Evolutionary conservation across 2,113 vertebrate genomes (phyloP).

Genomic region (Rhinogobius similis): DNA sequence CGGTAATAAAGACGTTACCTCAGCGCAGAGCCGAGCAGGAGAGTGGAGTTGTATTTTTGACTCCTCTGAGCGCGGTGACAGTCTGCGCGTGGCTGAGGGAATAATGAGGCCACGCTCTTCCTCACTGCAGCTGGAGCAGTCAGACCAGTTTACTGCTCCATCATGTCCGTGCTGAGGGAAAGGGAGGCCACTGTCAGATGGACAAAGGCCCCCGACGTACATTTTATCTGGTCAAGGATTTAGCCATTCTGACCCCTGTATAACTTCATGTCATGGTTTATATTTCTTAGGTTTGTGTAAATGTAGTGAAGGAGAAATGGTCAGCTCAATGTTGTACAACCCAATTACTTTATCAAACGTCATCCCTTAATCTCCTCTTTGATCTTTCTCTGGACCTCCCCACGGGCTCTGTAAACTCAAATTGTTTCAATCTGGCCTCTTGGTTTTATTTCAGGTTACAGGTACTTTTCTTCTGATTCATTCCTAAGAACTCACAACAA

Average conservation of each 20-base stretch:
- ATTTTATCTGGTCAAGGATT: conserved; percentile 31
- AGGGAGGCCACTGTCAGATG: conserved; percentile 37
- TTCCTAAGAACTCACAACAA: too few species aligned
- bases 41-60: conserved; percentile 70
- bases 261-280: conserved; percentile 36
- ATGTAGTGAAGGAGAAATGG: conserved; percentile 20
- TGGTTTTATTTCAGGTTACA: too few species aligned
- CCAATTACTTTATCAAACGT: background rate
- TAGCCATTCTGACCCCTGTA: conserved; percentile 37
- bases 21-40: background rate
- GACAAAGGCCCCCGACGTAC: conserved; percentile 28
- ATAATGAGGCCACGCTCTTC: conserved; percentile 70
- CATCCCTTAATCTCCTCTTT: too few species aligned
- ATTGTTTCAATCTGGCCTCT: too few species aligned
- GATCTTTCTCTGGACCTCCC: too few species aligned
- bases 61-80: conserved; percentile 75
- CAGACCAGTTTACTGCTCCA: conserved; percentile 36
- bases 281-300: conserved; percentile 27
- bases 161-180: conserved; percentile 27
- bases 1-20: conserved; percentile 66
- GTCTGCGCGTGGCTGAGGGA: conserved; percentile 60
- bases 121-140: conserved; percentile 52
- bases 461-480: too few species aligned
- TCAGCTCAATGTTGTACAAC: background rate
- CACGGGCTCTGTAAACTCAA: too few species aligned